Evolutionary conservation across 2,888 invertebrate species (phyloP), one percentile per base, ranked within the genome.

Genomic region (Amphiduros pacificus): DNA sequence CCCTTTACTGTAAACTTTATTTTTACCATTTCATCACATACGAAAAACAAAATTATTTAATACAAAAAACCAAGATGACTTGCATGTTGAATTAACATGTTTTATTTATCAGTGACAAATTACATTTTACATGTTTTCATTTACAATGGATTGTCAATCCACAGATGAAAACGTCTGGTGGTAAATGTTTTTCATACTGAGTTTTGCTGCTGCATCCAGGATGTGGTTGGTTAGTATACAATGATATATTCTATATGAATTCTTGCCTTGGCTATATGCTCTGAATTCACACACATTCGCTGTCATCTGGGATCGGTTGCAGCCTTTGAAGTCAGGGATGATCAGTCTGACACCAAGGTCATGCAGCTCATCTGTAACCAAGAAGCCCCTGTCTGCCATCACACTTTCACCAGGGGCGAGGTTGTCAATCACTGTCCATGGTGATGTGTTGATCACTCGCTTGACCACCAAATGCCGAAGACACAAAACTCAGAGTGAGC

Each of bases 341-440:
- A 52, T 44, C 6, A 60, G 31, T 28, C 60, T 59, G 24, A 65
- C 62, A 32, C 60, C 65, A 49, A 64, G 53, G 24, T 57, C 65
- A 55, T 20, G 41, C 2, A 65, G 17, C 4, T 55, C 55, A 3
- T 59, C 40, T 4, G 20, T 20, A 28, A 65, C 54, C 11, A 59
- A 6, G 49, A 65, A 65, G 1, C 62, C 62, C 17, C 62, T 32
- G 60, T 65, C 62, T 26, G 62, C 56, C 62, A 62, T 65, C 17
- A 65, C 62, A n/a, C 58, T 44, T 5, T 62, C 60, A 44, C 54
- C 41, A 22, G 41, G n/a, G 40, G 57, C 55, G 2, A 56, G 48
- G 28, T 48, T 55, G 5, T 56, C 28, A 2, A 65, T 22, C 41
- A 17, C 54, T 54, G 9, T 62, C 60, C 6, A 51, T 31, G 4